Evolutionary conservation across 2,797 vertebrate species (phyloP).

Genomic region (Muscicapa comitata): DNA sequence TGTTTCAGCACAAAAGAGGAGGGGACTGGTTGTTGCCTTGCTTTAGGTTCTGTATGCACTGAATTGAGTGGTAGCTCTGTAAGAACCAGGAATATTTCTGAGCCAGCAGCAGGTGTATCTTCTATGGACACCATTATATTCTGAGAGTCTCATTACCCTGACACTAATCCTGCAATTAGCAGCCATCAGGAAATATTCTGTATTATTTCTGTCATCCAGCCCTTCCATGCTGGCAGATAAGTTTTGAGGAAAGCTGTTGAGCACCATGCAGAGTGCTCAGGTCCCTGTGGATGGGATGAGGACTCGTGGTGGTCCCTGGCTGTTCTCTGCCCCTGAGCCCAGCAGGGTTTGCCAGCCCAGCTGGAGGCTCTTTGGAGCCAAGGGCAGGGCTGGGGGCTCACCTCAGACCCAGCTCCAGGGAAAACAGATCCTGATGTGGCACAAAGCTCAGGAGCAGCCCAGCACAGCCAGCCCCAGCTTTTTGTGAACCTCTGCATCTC

Average conservation of each 20-base stretch:
- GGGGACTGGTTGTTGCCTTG: neutral
- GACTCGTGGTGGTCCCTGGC: neutral
- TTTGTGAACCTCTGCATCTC: rapidly evolving
- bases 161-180: neutral
- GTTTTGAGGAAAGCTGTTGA: neutral
- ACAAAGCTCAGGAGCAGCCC: neutral
- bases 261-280: neutral
- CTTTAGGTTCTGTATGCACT: neutral
- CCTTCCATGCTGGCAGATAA: neutral
- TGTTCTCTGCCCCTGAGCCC: too few species aligned
- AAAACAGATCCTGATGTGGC: neutral
- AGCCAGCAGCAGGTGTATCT: neutral
- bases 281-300: neutral
- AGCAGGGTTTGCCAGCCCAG: neutral
- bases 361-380: neutral
- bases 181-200: neutral
- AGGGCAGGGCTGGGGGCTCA: neutral
- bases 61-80: neutral
- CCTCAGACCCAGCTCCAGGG: neutral
- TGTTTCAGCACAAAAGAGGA: neutral
- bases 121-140: neutral
- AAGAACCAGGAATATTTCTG: neutral
- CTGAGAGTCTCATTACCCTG: neutral
- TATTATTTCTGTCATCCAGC: neutral
- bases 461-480: neutral